phyloP scores from a whole-genome alignment of 1,140 invertebrate genomes.

The Holcopasites calliopsidis region DNA sequence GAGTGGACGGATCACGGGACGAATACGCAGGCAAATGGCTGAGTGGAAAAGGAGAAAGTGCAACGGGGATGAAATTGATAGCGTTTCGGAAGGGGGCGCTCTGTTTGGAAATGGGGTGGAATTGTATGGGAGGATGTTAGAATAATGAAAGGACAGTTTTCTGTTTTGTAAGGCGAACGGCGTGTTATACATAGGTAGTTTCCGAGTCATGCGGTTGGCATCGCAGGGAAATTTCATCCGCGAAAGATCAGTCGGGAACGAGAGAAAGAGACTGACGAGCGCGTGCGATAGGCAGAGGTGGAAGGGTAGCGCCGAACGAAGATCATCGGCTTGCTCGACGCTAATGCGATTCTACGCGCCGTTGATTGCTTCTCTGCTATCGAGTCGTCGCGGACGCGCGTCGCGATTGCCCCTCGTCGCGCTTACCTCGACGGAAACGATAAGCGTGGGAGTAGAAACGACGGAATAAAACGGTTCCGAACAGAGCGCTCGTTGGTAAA shows the following conservation, averaged over 20 bases:
- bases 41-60: background rate
- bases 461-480: background rate
- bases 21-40: background rate
- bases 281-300: background rate
- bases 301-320: background rate
- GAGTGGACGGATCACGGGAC: too few relatives aligned
- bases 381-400: background rate
- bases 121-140: background rate
- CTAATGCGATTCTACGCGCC: constrained; percentile 61
- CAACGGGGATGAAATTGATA: constrained; percentile 25
- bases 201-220: too few relatives aligned
- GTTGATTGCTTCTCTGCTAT: constrained; percentile 56
- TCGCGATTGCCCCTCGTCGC: constrained; percentile 17
- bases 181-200: too few relatives aligned
- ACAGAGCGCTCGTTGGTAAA: constrained; percentile 2
- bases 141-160: too few relatives aligned
- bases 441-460: background rate
- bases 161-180: too few relatives aligned
- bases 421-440: background rate
- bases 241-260: too few relatives aligned
- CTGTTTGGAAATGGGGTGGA: background rate
- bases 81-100: background rate
- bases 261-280: background rate
- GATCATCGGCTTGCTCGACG: constrained; percentile 10
- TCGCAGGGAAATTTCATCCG: too few relatives aligned